Base-by-base conservation (phyloP, 2,113 vertebrate genomes). In the Periophthalmus modestus region DNA sequence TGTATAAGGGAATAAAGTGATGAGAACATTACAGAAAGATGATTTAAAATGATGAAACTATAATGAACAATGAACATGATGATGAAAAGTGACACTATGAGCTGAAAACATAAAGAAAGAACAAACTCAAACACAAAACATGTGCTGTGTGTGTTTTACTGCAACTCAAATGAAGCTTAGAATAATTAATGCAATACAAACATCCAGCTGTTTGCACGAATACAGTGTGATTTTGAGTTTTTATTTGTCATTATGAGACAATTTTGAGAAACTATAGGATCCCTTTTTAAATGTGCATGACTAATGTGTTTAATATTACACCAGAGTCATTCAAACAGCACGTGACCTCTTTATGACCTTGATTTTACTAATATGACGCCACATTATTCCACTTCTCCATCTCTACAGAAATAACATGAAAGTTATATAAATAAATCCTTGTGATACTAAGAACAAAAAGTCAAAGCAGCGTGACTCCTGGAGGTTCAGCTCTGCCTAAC, bases 401-500 rank as follows among this genome's bases (percentile, higher is more conserved):
- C 5, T 6, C 24, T 18, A 62, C 5, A 18, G 15, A 18, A 62
- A 62, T 7, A 34, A 18, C 24, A 62, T 33, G 59, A 34, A 15
- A 61, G 24, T 33, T 16, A 61, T 16, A 6, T 34, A 18, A 82
- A 24, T 73, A 14, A 69, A 34, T 47, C n/a, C 1, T 19, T 47
- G 78, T 70, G 3, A 79, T 73, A 82, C 69, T 47, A 6, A 78
- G 28, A 15, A 62, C 47, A 66, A 47, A 66, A 43, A 77, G 82
- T 79, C 24, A 89, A 91, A 75, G 72, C 73, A 73, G 48, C 58
- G 43, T 73, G 74, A 74, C 70, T 70, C 76, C 54, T 75, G 69
- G 76, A 82, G 79, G 83, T 88, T 75, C 46, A 63, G 87, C 73
- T 93, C 92, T 93, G 92, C 92, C 92, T 90, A 82, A 92, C 92